Evolutionary conservation across 2,888 invertebrate species (phyloP).

Genomic region (Oasisia sp.): DNA sequence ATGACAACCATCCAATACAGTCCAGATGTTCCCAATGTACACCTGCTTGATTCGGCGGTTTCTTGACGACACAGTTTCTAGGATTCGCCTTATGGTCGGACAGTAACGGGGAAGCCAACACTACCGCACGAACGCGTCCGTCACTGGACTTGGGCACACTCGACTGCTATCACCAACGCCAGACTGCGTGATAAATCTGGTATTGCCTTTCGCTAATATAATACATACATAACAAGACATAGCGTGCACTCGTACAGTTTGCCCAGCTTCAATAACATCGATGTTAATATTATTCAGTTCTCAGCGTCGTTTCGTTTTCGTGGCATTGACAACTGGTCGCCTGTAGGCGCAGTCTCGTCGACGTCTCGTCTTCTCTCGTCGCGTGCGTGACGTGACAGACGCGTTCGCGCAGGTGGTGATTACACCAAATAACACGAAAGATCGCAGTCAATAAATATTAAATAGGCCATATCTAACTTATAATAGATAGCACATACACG

Average conservation of each 20-base stretch:
- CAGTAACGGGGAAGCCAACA: constrained; percentile 4
- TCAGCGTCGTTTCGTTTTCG: background rate
- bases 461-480: constrained; percentile 20
- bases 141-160: background rate
- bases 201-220: background rate
- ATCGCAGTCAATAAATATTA: constrained; percentile 21
- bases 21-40: background rate
- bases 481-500: background rate
- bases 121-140: background rate
- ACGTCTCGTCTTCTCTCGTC: background rate
- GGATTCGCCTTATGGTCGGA: background rate
- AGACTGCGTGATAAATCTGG: background rate
- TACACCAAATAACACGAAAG: constrained; percentile 22
- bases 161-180: background rate
- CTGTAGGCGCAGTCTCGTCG: background rate
- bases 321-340: constrained; percentile 17
- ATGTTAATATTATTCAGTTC: background rate
- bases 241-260: background rate
- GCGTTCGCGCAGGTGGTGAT: background rate
- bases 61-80: background rate
- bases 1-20: background rate
- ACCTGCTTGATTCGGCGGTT: constrained; percentile 3
- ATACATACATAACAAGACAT: background rate
- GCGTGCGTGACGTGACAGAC: background rate
- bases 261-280: background rate